Base-by-base conservation (phyloP, 2,888 invertebrate genomes). In the Philopedon plagiatum region DNA sequence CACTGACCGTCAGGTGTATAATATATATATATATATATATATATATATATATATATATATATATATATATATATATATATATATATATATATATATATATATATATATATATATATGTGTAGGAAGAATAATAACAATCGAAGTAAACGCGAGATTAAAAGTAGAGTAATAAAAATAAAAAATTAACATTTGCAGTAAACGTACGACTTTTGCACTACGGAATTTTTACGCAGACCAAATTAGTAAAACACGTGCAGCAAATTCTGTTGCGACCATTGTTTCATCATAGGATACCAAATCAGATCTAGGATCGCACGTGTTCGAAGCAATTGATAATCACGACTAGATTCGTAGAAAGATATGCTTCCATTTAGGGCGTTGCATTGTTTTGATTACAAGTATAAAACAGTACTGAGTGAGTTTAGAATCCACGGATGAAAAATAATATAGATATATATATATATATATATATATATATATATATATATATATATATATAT, bases 271-370 rank as follows among this genome's bases (percentile, higher is more conserved):
- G 60, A 65, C 65, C 37, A 39, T 71, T 71, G 71, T 71, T 71
- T 71, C 71, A 23, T 65, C 71, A 71, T 62, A 41, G 68, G 15
- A 34, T 51, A 65, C 57, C 44, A 58, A 71, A 71, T 60, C 54
- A 11, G 65, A 70, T 70, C 63, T 41, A 9, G 60, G 60, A 71
- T 65, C 65, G 71, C 71, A 71, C 71, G 71, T 71, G 71, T 71
- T 71, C 23, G 19, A 21, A 71, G 54, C 71, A 63, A 65, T 65
- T 51, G 60, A 71, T 71, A 71, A 71, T 71, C 71, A 71, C 71
- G 65, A 71, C 19, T 9, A 61, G 67, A 68, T 68, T 46, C 54
- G 8, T 19, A n/a, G 5, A 32, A 13, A 60, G 67, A 68, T 68
- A 61, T 41, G 39, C 23, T 65, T 34, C 44, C 29, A 46, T 61